A percentile compares a stretch with the other conserved stretches of the same genome.
These are phyloP conservation scores for Hydrochoerus hydrochaeris DNA, from an alignment of 2,113 vertebrate genomes.

Conservation along the genomic window DNA sequence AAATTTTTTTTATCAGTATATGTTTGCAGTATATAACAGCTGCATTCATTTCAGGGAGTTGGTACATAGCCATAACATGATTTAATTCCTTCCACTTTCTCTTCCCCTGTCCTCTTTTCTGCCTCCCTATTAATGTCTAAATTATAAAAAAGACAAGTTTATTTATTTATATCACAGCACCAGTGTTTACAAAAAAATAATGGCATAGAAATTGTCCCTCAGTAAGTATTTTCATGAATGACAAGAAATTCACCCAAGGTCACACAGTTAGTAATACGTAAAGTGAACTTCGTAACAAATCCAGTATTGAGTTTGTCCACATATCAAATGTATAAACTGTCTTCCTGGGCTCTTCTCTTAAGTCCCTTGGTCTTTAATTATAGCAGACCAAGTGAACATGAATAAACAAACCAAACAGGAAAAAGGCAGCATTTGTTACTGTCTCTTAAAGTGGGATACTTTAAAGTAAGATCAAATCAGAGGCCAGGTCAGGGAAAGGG, in stretches of 20 bases:
- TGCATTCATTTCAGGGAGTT: neutral
- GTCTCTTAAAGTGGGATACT: conserved; percentile 74
- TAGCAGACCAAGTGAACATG: conserved; percentile 48
- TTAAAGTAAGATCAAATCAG: conserved; percentile 81
- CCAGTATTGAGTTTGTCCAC: neutral
- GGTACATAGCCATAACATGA: neutral
- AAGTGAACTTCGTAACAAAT: conserved; percentile 14
- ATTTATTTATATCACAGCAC: neutral
- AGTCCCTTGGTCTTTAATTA: conserved; percentile 61
- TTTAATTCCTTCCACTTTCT: neutral
- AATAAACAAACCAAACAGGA: conserved; percentile 79
- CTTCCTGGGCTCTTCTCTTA: conserved; percentile 16
- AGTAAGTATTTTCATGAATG: neutral
- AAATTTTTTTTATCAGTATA: neutral
- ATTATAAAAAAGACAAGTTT: neutral
- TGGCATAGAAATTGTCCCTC: neutral
- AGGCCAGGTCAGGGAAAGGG: conserved; percentile 81
- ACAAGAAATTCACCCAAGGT: neutral
- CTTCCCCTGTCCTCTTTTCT: neutral
- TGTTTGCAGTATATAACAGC: neutral
- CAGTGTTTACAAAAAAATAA: neutral
- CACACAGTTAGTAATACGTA: conserved; percentile 20
- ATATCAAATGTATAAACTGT: conserved; percentile 9
- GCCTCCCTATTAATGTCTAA: conserved; percentile 12
- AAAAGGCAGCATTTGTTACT: conserved; percentile 81